Percentiles rank a stretch among this genome's conserved stretches.
These are phyloP conservation scores for Melinaea marsaeus DNA, from an alignment of 2,888 invertebrate species.

Conservation along the genomic window DNA sequence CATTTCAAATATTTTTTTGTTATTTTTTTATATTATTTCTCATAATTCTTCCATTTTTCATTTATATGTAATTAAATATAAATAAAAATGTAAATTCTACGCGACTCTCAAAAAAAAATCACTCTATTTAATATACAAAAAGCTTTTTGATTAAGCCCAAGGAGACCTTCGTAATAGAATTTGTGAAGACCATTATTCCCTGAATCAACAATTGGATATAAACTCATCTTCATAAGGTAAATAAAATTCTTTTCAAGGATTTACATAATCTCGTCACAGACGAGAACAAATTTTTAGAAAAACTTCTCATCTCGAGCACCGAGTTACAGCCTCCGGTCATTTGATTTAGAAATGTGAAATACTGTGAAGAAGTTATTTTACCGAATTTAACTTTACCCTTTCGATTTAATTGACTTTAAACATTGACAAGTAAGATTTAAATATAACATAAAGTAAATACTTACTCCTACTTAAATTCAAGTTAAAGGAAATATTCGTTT, in stretches of 20 bases:
- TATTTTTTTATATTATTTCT: no score
- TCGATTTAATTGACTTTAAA: no score
- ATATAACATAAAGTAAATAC: background rate
- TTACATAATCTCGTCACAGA: conserved; percentile 48
- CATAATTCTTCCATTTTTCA: background rate
- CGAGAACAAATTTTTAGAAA: conserved; percentile 43
- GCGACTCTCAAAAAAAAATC: background rate
- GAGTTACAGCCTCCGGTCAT: conserved; percentile 26
- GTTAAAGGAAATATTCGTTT: conserved; percentile 1
- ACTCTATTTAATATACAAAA: conserved; percentile 1
- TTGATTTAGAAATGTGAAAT: conserved; percentile 25
- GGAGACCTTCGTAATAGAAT: conserved; percentile 16
- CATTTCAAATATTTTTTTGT: no score
- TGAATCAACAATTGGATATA: conserved; percentile 28
- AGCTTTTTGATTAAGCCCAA: conserved; percentile 4
- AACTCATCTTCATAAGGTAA: conserved; percentile 26
- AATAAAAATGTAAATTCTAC: background rate
- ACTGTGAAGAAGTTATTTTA: background rate
- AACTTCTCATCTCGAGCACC: conserved; percentile 48
- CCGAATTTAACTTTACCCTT: background rate
- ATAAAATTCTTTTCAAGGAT: conserved; percentile 37
- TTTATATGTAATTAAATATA: background rate
- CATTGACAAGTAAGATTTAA: no score
- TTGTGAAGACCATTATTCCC: conserved; percentile 14
- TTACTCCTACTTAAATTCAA: background rate